Evolutionary conservation across 2,113 vertebrate species (phyloP).

Genomic region (Gracilinanus agilis): DNA sequence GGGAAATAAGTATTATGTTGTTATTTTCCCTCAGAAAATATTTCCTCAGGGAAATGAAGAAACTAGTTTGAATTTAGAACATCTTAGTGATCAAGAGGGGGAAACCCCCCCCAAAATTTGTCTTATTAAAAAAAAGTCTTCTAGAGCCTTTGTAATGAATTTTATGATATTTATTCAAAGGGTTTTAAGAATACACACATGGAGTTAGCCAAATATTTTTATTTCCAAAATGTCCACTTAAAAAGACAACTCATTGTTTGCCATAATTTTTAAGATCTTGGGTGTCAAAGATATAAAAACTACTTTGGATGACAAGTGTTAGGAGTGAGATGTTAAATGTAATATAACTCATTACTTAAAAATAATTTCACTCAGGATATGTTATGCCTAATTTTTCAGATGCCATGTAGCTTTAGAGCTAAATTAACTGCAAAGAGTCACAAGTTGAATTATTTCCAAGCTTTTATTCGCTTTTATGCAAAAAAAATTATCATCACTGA

Average conservation of each 20-base stretch:
- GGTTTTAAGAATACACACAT: not conserved
- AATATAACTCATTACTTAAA: not conserved
- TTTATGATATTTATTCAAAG: not conserved
- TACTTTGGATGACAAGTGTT: not conserved
- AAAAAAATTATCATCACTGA: constrained; percentile 26
- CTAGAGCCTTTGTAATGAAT: not conserved
- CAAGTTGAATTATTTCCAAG: not conserved
- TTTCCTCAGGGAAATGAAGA: not conserved
- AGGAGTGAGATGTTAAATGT: not conserved
- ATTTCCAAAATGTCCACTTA: constrained; percentile 4
- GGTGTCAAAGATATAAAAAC: not conserved
- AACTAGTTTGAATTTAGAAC: not conserved
- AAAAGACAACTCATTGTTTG: not conserved
- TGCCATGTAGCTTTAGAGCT: constrained; percentile 18
- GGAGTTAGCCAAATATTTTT: not conserved
- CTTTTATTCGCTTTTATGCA: constrained; percentile 10
- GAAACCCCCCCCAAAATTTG: not conserved
- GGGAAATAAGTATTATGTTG: not conserved
- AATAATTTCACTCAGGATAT: not conserved
- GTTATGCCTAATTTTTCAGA: not conserved
- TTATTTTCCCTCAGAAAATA: not conserved
- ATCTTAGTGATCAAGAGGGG: not conserved
- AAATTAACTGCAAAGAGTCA: constrained; percentile 18
- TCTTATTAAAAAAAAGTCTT: not conserved
- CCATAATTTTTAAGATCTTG: not conserved